These are phyloP conservation scores for Hyla sarda DNA, from an alignment of 2,113 vertebrate species.

Conservation along the genomic window DNA sequence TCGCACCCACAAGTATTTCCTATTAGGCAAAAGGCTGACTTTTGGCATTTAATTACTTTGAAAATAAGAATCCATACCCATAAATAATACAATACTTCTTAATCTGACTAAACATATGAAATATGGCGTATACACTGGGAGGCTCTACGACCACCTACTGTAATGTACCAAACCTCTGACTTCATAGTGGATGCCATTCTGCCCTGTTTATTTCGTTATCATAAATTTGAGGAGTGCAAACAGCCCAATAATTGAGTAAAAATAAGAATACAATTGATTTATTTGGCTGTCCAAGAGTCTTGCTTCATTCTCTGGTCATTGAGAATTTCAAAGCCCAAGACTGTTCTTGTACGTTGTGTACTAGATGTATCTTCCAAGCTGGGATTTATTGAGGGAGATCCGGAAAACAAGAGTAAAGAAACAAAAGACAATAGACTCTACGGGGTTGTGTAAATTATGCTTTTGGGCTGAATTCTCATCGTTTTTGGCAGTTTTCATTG, in stretches of 20 bases:
- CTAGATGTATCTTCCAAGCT: conserved; percentile 53
- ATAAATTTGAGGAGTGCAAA: not conserved
- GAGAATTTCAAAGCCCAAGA: conserved; percentile 41
- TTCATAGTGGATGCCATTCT: not conserved
- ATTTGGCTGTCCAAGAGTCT: conserved; percentile 1
- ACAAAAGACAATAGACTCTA: conserved; percentile 44
- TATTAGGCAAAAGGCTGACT: not conserved
- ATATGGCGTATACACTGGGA: not conserved
- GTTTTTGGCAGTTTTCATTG: conserved; percentile 45
- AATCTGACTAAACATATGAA: not conserved
- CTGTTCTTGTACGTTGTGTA: conserved; percentile 51
- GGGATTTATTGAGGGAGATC: conserved; percentile 38
- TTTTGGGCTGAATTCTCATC: conserved; percentile 44
- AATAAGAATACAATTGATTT: conserved; percentile 4
- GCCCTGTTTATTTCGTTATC: not conserved
- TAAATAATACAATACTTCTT: not conserved
- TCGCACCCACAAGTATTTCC: not conserved
- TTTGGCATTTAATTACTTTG: not conserved
- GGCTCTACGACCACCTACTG: not conserved
- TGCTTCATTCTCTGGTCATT: conserved; percentile 15
- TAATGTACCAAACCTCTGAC: not conserved
- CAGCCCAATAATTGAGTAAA: not conserved
- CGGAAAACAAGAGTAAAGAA: conserved; percentile 39
- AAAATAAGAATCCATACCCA: not conserved
- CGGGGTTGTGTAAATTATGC: conserved; percentile 47